These are phyloP conservation scores for Scrobipalpa costella DNA, from an alignment of 2,888 invertebrate genomes.

Conservation along the genomic window DNA sequence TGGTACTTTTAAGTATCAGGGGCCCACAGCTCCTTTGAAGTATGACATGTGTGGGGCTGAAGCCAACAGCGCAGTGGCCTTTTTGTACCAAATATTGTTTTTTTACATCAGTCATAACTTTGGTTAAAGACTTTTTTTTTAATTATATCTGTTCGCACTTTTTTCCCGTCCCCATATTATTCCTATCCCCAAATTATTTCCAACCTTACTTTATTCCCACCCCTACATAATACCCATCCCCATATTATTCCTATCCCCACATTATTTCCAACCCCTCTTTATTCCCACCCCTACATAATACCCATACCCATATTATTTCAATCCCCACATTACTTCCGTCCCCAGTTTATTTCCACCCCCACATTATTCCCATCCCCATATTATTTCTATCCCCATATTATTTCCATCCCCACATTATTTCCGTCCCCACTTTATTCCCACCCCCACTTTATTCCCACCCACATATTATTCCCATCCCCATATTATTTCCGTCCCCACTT, in stretches of 20 bases:
- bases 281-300: background rate
- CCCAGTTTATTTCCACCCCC: background rate
- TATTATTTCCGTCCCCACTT: background rate
- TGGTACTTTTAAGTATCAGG: too few species aligned
- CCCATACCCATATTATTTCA: too few species aligned
- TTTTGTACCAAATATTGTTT: too few species aligned
- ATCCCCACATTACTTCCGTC: background rate
- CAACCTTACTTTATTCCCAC: background rate
- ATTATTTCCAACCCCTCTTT: background rate
- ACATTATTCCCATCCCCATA: background rate
- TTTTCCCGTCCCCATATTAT: too few species aligned
- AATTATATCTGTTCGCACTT: too few species aligned
- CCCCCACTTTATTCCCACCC: background rate
- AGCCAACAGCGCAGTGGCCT: too few species aligned
- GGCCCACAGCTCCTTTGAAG: too few species aligned
- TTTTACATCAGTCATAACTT: too few species aligned
- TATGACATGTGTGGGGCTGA: too few species aligned
- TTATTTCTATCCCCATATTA: background rate
- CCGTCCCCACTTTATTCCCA: background rate
- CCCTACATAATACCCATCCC: background rate
- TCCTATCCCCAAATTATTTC: background rate
- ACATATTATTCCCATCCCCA: background rate
- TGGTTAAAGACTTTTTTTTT: too few species aligned
- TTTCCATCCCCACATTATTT: background rate
- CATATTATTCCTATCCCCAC: background rate